Evolutionary conservation across 2,113 vertebrate genomes (phyloP).

Genomic region (Eublepharis macularius): DNA sequence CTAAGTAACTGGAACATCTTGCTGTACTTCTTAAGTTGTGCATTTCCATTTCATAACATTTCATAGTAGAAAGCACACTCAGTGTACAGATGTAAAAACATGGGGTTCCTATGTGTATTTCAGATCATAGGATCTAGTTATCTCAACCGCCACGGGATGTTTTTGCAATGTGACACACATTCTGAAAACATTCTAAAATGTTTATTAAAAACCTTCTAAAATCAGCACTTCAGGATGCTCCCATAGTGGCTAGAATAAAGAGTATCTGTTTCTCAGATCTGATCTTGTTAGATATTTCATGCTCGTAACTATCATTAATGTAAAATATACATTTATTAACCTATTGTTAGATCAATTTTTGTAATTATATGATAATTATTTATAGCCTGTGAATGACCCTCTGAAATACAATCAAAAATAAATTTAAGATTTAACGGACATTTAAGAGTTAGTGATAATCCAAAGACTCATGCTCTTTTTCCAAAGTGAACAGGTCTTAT

Average conservation of each 20-base stretch:
- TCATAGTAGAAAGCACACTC: not conserved
- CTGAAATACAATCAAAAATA: not conserved
- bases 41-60: not conserved
- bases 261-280: not conserved
- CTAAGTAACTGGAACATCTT: not conserved
- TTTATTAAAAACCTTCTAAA: too few relatives aligned
- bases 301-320: too few relatives aligned
- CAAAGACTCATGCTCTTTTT: not conserved
- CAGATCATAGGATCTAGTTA: not conserved
- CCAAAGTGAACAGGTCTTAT: not conserved
- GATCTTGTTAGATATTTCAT: not conserved
- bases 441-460: not conserved
- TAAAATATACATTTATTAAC: not conserved
- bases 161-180: not conserved
- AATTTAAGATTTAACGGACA: not conserved
- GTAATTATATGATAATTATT: not conserved
- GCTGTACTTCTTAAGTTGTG: not conserved
- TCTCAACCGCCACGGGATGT: not conserved
- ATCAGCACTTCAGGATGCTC: not conserved
- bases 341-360: not conserved
- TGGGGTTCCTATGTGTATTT: not conserved
- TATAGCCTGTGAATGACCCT: not conserved
- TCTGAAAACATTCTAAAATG: too few relatives aligned
- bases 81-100: not conserved
- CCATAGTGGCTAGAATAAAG: not conserved